Evolutionary conservation across 2,797 vertebrate species (phyloP).

Genomic region (Cirrhinus mrigala): DNA sequence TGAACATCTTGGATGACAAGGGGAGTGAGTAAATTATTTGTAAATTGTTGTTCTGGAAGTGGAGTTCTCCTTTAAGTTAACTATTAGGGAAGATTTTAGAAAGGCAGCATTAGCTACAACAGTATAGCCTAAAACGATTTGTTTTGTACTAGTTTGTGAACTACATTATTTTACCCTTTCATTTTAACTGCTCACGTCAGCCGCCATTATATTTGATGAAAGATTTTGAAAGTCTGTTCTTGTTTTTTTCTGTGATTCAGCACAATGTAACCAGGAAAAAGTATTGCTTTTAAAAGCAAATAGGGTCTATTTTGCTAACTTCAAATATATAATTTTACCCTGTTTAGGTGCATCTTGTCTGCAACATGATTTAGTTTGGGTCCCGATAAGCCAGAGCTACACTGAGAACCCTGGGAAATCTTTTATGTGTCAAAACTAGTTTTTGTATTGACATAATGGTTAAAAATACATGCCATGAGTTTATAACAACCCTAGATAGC

Average conservation of each 20-base stretch:
- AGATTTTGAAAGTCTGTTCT: neutral
- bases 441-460: neutral
- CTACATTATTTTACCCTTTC: neutral
- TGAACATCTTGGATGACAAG: too few species aligned
- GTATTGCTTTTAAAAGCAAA: neutral
- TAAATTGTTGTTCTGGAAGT: too few species aligned
- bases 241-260: neutral
- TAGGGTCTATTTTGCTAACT: neutral
- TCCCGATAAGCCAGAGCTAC: neutral
- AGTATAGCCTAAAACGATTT: neutral
- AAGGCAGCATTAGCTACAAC: neutral
- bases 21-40: too few species aligned
- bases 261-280: neutral
- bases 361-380: neutral
- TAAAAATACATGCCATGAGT: neutral
- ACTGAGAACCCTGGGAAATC: neutral
- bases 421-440: neutral
- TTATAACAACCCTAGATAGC: neutral
- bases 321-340: neutral
- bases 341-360: neutral
- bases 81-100: neutral
- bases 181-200: neutral
- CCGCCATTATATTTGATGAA: neutral
- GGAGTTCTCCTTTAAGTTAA: neutral
- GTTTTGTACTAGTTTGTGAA: neutral